Evolutionary conservation across 2,113 vertebrate species (phyloP).

Genomic region (Pipa parva): DNA sequence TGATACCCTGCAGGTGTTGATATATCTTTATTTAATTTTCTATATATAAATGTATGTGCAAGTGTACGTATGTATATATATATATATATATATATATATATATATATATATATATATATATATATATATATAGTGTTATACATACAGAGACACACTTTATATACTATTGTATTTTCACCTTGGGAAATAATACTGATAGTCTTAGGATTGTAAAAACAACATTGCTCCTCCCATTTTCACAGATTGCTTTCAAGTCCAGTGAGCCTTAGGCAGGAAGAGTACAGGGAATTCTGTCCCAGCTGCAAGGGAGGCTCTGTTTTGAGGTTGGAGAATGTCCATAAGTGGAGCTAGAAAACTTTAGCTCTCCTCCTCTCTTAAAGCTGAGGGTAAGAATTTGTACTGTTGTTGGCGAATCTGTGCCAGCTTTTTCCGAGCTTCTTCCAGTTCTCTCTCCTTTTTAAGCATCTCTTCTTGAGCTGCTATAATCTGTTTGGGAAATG

Average conservation of each 20-base stretch:
- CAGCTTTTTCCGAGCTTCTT: slow-evolving; percentile 94
- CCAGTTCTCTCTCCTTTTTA: slow-evolving; percentile 92
- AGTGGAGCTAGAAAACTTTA: slow-evolving; percentile 52
- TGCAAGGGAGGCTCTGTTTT: slow-evolving; percentile 47
- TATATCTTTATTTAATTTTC: slow-evolving; percentile 27
- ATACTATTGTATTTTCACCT: slow-evolving; percentile 13
- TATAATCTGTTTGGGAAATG: slow-evolving; percentile 96
- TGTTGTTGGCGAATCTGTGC: slow-evolving; percentile 98
- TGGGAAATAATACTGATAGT: slow-evolving; percentile 36
- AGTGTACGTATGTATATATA: no score
- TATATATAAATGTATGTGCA: no score
- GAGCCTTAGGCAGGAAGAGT: slow-evolving; percentile 34
- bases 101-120: no score
- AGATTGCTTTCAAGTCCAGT: slow-evolving; percentile 37
- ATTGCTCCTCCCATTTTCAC: slow-evolving; percentile 41
- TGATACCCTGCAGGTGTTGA: neutral
- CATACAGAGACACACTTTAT: no score
- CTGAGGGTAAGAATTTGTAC: slow-evolving; percentile 95
- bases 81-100: no score
- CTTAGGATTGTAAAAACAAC: slow-evolving; percentile 26
- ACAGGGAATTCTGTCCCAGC: slow-evolving; percentile 46
- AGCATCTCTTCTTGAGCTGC: slow-evolving; percentile 98
- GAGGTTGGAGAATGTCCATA: neutral
- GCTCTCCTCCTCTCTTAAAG: slow-evolving; percentile 89
- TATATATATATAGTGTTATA: no score